These are phyloP conservation scores for Daboia siamensis DNA, from an alignment of 2,113 vertebrate genomes.

Conservation along the genomic window DNA sequence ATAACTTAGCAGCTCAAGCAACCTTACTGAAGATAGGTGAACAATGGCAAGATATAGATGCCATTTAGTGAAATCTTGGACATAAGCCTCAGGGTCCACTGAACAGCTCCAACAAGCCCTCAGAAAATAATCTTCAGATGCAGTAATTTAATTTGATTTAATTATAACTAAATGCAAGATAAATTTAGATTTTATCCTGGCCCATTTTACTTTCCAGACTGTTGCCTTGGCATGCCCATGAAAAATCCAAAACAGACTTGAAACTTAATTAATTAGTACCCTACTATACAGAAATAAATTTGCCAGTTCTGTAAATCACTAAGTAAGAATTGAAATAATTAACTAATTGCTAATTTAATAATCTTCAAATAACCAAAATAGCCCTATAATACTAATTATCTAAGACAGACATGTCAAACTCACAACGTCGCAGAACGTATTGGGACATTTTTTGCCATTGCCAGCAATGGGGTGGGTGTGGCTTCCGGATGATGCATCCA, in stretches of 20 bases:
- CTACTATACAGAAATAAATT: background rate
- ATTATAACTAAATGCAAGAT: background rate
- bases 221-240: background rate
- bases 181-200: background rate
- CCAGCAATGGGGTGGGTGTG: no score
- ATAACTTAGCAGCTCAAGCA: background rate
- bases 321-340: background rate
- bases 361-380: background rate
- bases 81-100: background rate
- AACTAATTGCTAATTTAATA: background rate
- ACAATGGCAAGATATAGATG: background rate
- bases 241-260: background rate
- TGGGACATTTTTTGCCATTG: no score
- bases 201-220: background rate
- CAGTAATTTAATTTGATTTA: background rate
- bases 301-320: background rate
- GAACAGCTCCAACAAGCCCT: background rate
- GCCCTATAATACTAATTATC: background rate
- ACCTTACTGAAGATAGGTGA: background rate
- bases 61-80: background rate
- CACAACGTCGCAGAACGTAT: no score
- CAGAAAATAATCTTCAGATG: background rate
- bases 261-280: background rate
- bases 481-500: no score
- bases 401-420: background rate